Evolutionary conservation across 2,797 vertebrate genomes (phyloP).

Genomic region (Poeciliopsis presidionis): DNA sequence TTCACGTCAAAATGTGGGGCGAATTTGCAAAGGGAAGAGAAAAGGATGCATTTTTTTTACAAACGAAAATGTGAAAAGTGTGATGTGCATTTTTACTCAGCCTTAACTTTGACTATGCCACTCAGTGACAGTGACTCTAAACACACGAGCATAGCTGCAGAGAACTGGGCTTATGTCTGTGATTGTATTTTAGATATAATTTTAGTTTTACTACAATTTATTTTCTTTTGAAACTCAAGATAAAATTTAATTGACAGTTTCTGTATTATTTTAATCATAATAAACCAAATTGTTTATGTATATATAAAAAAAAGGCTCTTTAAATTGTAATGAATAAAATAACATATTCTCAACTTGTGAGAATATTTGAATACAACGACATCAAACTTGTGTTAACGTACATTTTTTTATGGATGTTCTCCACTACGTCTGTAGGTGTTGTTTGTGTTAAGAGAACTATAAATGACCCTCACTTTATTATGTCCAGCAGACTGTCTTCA

Average conservation of each 20-base stretch:
- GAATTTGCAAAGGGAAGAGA: not conserved
- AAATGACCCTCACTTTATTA: conserved; percentile 43
- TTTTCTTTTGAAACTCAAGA: not conserved
- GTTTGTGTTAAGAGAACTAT: conserved; percentile 16
- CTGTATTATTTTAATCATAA: not conserved
- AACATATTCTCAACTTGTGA: not conserved
- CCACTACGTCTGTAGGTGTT: conserved; percentile 11
- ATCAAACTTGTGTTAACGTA: not conserved
- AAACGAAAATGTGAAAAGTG: not conserved
- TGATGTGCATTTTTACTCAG: not conserved
- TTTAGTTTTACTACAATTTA: not conserved
- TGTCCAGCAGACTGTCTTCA: conserved; percentile 33
- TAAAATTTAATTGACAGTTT: not conserved
- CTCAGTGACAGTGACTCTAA: not conserved
- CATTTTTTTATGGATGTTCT: conserved; percentile 3
- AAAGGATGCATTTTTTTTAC: not conserved
- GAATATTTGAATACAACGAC: not conserved
- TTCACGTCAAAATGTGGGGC: not conserved
- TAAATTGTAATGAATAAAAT: not conserved
- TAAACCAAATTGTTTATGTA: not conserved
- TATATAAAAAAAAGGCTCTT: not conserved
- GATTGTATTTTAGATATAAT: not conserved
- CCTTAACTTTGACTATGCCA: not conserved
- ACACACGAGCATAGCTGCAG: not conserved
- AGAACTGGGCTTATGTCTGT: not conserved